Percentiles rank a stretch among this genome's conserved stretches.
Evolutionary conservation across 2,888 invertebrate species (phyloP).

Genomic region (Axea sp.): DNA sequence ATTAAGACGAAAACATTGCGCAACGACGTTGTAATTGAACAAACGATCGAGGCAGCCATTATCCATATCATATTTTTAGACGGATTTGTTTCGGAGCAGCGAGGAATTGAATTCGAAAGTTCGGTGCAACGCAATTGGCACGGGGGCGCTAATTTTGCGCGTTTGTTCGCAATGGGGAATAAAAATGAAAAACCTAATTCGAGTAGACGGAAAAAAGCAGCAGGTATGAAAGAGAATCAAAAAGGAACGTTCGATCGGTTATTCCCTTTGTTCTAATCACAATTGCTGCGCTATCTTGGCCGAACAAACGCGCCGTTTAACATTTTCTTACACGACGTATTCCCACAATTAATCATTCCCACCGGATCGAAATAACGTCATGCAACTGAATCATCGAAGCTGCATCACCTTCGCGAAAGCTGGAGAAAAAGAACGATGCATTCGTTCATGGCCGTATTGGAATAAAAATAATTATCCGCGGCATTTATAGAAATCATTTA

Average conservation of each 20-base stretch:
- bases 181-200: too few species aligned
- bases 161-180: too few species aligned
- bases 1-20: constrained; percentile 31
- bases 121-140: too few species aligned
- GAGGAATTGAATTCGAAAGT: too few species aligned
- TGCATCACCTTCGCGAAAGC: constrained; percentile 38
- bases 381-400: constrained; percentile 47
- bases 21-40: constrained; percentile 21
- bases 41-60: too few species aligned
- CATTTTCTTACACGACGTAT: constrained; percentile 36
- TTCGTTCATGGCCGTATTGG: constrained; percentile 14
- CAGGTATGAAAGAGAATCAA: too few species aligned
- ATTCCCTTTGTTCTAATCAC: constrained; percentile 38
- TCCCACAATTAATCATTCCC: constrained; percentile 54
- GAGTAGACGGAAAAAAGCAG: too few species aligned
- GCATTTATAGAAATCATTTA: constrained; percentile 42
- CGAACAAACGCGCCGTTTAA: constrained; percentile 36
- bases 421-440: constrained; percentile 27
- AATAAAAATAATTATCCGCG: constrained; percentile 24
- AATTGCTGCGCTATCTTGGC: constrained; percentile 38
- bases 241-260: constrained; percentile 11
- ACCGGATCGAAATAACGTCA: constrained; percentile 28
- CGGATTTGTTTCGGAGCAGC: too few species aligned
- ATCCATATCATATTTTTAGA: too few species aligned
- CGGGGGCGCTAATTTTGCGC: too few species aligned